Evolutionary conservation across 2,888 invertebrate genomes (phyloP), one percentile per base, ranked within the genome.

Genomic region (Dichetophora obliterata): DNA sequence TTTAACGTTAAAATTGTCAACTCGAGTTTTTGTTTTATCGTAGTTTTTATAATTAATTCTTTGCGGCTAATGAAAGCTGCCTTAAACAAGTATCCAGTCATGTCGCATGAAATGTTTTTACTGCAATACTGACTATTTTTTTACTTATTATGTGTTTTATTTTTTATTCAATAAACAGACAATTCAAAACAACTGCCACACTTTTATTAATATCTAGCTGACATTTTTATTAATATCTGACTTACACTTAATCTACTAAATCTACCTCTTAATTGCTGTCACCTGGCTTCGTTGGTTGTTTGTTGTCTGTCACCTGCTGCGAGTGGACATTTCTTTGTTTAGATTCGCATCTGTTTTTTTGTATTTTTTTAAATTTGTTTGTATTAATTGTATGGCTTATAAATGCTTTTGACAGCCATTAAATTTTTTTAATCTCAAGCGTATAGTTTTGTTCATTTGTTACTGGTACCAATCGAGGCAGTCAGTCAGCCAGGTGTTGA

Each of bases 321-420:
- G 22, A 11, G n/a, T 5, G 8, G 37, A 19, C 5, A 27, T 48
- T 61, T 14, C 34, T 61, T 24, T 54, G 27, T 16, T 70, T 31
- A 43, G 43, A 43, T 48, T 24, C 61, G 52, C 3, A 59, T 16
- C 43, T 43, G 19, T 16, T 34, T 57, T 24, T 54, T 34, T 34
- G 70, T 22, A 2, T 68, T 68, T 6, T 34, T 57, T 48, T n/a
- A n/a, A n/a, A n/a, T n/a, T 73, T 24, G 43, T 61, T 68, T 48
- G 63, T 48, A 19, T 19, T 19, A 22, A 22, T 57, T n/a, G 19
- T 19, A 57, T 66, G 6, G 6, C 66, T 34, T 22, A 19, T 37
- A 66, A 66, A 37, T 19, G 43, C 43, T 43, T 66, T 22, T 66
- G 66, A 66, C 66, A 66, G 22, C 37, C 66, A 66, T 66, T 66